A percentile compares a stretch with the other conserved stretches of the same genome.
Conservation (phyloP, 2,113 vertebrate genomes). For the Calypte anna region DNA sequence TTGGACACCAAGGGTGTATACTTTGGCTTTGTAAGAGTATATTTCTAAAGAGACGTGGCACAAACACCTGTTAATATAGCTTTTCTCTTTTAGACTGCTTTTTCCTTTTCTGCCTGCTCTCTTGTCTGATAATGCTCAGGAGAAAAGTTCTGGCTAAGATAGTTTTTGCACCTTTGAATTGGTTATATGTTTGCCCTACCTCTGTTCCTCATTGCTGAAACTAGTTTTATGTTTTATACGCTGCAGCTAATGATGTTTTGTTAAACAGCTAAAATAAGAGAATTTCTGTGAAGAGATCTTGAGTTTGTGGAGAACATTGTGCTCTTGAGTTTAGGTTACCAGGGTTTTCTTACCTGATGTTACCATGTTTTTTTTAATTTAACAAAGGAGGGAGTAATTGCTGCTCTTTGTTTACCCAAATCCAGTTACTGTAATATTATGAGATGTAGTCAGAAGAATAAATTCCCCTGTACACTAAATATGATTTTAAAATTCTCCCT, state of each 20-base stretch:
- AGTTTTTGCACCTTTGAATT: background rate
- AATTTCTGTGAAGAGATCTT: background rate
- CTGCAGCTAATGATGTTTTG: background rate
- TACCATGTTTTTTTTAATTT: background rate
- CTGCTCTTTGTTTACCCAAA: accelerated
- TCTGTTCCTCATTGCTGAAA: background rate
- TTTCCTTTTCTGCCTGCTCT: background rate
- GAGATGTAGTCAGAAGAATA: background rate
- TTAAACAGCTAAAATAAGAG: background rate
- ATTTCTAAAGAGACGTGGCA: background rate
- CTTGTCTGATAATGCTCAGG: background rate
- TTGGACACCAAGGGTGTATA: background rate
- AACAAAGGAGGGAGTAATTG: background rate
- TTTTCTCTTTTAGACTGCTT: background rate
- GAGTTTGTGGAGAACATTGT: background rate
- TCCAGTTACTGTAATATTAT: background rate
- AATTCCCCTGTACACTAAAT: background rate
- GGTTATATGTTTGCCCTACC: background rate
- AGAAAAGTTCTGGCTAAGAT: background rate
- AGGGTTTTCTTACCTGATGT: background rate
- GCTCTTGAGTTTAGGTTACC: background rate
- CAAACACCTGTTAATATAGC: background rate
- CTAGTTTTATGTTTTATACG: background rate
- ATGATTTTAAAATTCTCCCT: background rate
- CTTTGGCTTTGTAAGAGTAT: background rate